These are phyloP conservation scores for Pyrrhia umbra DNA, from an alignment of 2,888 invertebrate genomes.

Conservation along the genomic window DNA sequence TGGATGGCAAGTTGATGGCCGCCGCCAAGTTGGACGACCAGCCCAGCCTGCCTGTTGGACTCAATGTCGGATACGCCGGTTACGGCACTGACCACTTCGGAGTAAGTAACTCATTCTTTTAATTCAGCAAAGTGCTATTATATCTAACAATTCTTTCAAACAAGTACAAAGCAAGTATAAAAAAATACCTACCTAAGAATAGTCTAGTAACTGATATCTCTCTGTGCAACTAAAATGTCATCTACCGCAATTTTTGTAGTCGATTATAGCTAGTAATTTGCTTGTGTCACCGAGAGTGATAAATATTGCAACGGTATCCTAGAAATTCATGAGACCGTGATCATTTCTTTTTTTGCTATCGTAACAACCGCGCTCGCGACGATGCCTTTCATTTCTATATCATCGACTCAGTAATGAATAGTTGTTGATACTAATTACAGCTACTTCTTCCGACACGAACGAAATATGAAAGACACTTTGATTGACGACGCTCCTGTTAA, in stretches of 20 bases:
- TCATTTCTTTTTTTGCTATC: conserved; percentile 10
- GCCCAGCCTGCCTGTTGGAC: conserved; percentile 58
- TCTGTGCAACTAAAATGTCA: no score
- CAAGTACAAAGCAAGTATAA: no score
- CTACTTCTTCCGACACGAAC: neutral
- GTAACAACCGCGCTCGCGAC: neutral
- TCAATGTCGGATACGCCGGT: conserved; percentile 79
- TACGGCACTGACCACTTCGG: conserved; percentile 84
- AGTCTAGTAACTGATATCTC: neutral
- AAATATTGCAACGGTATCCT: conserved; percentile 1
- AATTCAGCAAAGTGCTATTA: no score
- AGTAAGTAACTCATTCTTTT: conserved; percentile 64
- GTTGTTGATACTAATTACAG: neutral
- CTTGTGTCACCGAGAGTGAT: conserved; percentile 11
- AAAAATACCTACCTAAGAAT: no score
- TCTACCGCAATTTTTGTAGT: neutral
- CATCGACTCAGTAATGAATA: neutral
- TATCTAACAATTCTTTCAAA: no score
- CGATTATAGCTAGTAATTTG: neutral
- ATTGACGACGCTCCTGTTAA: no score
- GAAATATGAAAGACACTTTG: neutral
- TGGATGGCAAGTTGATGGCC: conserved; percentile 76
- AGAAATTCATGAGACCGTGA: conserved; percentile 33
- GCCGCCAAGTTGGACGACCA: conserved; percentile 75
- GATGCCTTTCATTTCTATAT: conserved; percentile 24